Base-by-base conservation (phyloP, 2,113 vertebrate genomes). In the Pithys albifrons region DNA sequence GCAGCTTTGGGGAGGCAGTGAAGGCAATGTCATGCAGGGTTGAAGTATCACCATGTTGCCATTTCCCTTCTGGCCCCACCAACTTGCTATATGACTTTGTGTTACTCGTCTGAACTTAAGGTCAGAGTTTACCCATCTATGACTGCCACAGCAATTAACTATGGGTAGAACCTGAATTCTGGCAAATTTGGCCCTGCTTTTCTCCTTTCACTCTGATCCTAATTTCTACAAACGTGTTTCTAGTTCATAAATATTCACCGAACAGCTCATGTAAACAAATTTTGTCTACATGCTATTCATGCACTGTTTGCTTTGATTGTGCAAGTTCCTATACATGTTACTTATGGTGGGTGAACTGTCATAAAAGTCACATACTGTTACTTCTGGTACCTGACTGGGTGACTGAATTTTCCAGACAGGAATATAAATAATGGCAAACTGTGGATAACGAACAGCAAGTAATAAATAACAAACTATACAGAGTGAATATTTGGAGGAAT, bases 241-340 rank as follows among this genome's bases (percentile, higher is more conserved):
- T 89, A 78, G 89, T 37, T 95, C 80, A 94, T 92, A 95, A 92
- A 95, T 95, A 95, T 93, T 75, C 91, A 95, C 10, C 2, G 28
- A 85, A 87, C 57, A 85, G 48, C 69, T 92, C 66, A 78, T 85
- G 91, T 89, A 95, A 95, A 93, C 77, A 95, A 75, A 69, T 87
- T 92, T 92, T 89, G 15, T 37, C 85, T 88, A 52, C 27, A 3
- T 33, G 79, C 95, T 95, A 87, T 87, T 95, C 77, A 94, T 52
- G 86, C 77, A 61, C 91, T 92, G 84, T 89, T 95, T 95, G 72
- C 46, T 94, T 93, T 84, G 83, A 93, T 74, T 93, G 88, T 84
- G 72, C 31, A 86, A 71, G 39, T 67, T 94, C 48, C 55, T 93
- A 55, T 84, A 14, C 62, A 64, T 67, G 69, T 81, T 96, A 93